Percentiles rank a stretch among this genome's conserved stretches.
Evolutionary conservation across 2,888 invertebrate species (phyloP).

Genomic region (Cetonia aurata): DNA sequence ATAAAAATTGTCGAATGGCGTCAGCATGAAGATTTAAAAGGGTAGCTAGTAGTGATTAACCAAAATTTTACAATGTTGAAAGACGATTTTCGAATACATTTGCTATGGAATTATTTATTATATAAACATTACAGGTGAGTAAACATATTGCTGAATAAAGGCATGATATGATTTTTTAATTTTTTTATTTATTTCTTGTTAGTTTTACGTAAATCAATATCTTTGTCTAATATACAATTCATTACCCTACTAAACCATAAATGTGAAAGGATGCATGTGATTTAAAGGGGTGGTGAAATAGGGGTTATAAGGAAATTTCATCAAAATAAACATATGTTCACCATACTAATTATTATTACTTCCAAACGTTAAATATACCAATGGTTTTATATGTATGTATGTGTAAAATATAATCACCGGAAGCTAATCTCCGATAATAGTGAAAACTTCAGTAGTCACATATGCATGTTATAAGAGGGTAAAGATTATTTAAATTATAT

Average conservation of each 20-base stretch:
- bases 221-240: background rate
- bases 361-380: no score
- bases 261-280: conserved; percentile 7
- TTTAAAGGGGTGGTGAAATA: background rate
- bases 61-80: conserved; percentile 21
- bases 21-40: background rate
- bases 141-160: background rate
- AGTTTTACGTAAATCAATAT: background rate
- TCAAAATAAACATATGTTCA: no score
- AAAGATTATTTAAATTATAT: no score
- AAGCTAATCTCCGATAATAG: no score
- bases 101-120: conserved; percentile 32
- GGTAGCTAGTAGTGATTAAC: background rate
- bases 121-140: conserved; percentile 33
- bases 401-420: no score
- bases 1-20: conserved; percentile 3
- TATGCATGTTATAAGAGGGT: no score
- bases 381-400: no score
- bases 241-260: background rate
- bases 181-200: background rate
- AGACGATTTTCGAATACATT: conserved; percentile 26
- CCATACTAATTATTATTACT: no score
- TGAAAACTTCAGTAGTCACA: no score
- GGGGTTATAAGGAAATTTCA: background rate
- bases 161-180: background rate